Base-by-base conservation (phyloP, 2,113 vertebrate genomes). In the Oryzias javanicus region DNA sequence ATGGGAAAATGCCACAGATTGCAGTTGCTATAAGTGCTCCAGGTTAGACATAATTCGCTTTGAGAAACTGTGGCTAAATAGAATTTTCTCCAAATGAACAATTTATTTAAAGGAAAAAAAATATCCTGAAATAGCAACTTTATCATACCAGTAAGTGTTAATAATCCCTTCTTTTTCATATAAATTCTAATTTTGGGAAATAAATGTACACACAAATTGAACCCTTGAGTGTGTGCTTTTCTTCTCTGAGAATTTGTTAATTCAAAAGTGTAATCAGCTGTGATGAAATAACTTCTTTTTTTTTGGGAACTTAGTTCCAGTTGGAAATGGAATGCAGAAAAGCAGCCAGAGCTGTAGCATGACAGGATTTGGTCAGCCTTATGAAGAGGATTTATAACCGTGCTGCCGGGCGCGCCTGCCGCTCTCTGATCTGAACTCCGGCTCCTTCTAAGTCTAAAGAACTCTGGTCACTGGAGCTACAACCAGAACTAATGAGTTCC, bases 31-130 rank as follows among this genome's bases (percentile, higher is more conserved):
- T 53, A 65, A 66, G 46, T 60, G 42, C 6, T 51, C 52, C 64
- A 70, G 47, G 56, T 61, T 50, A 67, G 4, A 48, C 27, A 48
- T 6, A 46, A 24, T 42, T 71, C 54, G 44, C 27, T 52, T 78
- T 64, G 55, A 65, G 25, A 60, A 40, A 35, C 24, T 29, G 45
- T 14, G 8, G 35, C 35, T 35, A 35, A 35, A 35, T 35, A 2
- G 35, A 35, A 12, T 35, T 35, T 35, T 35, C 35, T 35, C 35
- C 10, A 35, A 35, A 35, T 35, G 10, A 35, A 35, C 29, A 35
- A 8, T 7, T 27, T 27, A 27, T 27, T 27, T 27, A 5, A 4
- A 5, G 25, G 25, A 27, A 27, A 27, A 5, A 27, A 27, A 35
- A 10, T 6, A 6, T 10, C 29, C 29, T 35, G 1, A 35, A 35